phyloP scores from a whole-genome alignment of 1,140 invertebrate genomes.

The Pararge aegeria region DNA sequence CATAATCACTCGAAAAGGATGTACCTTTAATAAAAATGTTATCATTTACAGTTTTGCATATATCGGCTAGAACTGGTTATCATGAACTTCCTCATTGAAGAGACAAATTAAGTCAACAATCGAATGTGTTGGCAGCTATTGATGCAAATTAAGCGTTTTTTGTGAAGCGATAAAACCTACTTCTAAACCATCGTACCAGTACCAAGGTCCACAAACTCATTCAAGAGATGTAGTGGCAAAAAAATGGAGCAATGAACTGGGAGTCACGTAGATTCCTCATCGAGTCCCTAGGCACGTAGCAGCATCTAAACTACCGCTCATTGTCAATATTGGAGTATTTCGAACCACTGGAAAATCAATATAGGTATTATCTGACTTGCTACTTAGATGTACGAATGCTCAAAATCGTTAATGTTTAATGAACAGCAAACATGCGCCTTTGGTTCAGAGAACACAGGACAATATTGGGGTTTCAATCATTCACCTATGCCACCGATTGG shows the following conservation, averaged over 20 bases:
- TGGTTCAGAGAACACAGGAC: slow-evolving; percentile 15
- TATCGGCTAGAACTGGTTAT: too few species aligned
- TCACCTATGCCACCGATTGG: slow-evolving; percentile 4
- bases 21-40: background rate
- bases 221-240: slow-evolving; percentile 70
- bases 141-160: slow-evolving; percentile 29
- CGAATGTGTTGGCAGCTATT: slow-evolving; percentile 2
- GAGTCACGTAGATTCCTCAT: slow-evolving; percentile 68
- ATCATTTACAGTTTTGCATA: too few species aligned
- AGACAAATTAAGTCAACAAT: background rate
- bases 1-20: background rate
- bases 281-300: slow-evolving; percentile 64
- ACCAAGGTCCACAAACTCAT: slow-evolving; percentile 66
- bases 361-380: slow-evolving; percentile 52
- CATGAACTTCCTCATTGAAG: background rate
- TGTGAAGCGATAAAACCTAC: slow-evolving; percentile 43
- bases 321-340: slow-evolving; percentile 73
- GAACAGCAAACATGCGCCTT: slow-evolving; percentile 40
- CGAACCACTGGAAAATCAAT: slow-evolving; percentile 67
- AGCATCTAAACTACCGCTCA: slow-evolving; percentile 75
- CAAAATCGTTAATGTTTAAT: slow-evolving; percentile 54
- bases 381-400: slow-evolving; percentile 47
- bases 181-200: slow-evolving; percentile 26
- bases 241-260: slow-evolving; percentile 75
- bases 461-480: slow-evolving; percentile 15